phyloP scores from a whole-genome alignment of 1,140 invertebrate species.

The Micrasema longulum region DNA sequence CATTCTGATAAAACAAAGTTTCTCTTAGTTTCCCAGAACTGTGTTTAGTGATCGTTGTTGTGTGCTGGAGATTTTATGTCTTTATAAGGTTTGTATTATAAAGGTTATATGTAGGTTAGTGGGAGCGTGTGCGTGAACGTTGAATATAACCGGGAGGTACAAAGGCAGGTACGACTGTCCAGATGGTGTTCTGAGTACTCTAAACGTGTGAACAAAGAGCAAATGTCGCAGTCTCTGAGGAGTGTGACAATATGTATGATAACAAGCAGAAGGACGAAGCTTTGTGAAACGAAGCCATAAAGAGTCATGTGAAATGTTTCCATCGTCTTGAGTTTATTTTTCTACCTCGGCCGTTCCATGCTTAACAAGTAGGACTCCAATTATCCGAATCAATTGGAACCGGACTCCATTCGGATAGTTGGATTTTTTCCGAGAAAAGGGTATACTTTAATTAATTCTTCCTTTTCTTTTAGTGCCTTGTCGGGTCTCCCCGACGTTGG shows the following conservation, averaged over 20 bases:
- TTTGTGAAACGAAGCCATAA: neutral
- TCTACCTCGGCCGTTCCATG: too few relatives aligned
- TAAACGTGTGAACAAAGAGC: slow-evolving; percentile 4
- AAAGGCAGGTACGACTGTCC: neutral
- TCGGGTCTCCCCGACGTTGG: too few relatives aligned
- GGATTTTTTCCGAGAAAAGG: too few relatives aligned
- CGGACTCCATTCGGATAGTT: too few relatives aligned
- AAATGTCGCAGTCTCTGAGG: slow-evolving; percentile 6
- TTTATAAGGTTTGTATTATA: slow-evolving; percentile 10
- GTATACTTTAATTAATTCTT: too few relatives aligned
- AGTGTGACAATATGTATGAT: slow-evolving; percentile 14
- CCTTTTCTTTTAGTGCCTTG: too few relatives aligned
- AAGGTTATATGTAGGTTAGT: neutral
- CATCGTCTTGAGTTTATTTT: too few relatives aligned
- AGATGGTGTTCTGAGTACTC: too few relatives aligned
- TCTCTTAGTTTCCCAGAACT: neutral
- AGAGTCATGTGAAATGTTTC: neutral
- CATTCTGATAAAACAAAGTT: slow-evolving; percentile 21
- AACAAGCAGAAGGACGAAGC: neutral
- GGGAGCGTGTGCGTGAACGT: neutral
- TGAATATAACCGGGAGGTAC: neutral
- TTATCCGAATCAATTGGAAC: too few relatives aligned
- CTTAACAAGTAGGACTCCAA: too few relatives aligned
- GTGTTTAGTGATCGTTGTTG: slow-evolving; percentile 32
- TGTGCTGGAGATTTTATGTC: slow-evolving; percentile 36